phyloP scores from a whole-genome alignment of 2,888 invertebrate species.

The Diaphora mendica region DNA sequence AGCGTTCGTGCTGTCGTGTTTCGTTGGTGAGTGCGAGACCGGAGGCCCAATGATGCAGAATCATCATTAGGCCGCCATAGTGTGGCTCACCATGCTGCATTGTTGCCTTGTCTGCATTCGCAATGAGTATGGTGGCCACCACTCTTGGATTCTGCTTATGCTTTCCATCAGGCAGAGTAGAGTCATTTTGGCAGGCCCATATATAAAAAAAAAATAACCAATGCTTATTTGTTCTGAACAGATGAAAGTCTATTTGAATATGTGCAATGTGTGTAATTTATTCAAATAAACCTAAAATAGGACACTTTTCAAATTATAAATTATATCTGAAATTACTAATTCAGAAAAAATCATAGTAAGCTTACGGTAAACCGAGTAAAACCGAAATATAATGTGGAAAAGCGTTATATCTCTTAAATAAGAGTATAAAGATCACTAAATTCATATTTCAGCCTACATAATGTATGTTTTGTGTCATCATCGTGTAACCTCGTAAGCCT shows the following conservation, averaged over 20 bases:
- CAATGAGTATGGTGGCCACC: no score
- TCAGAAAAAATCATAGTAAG: neutral
- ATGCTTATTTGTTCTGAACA: neutral
- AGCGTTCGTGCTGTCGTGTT: no score
- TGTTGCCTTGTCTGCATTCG: no score
- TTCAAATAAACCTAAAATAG: neutral
- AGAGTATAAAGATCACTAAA: conserved; percentile 4
- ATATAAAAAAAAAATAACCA: no score
- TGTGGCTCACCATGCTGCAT: no score
- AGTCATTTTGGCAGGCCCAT: no score
- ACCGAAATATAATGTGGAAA: neutral
- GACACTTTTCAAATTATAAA: no score
- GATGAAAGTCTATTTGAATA: neutral
- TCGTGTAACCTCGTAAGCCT: conserved; percentile 10
- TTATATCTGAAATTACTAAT: neutral
- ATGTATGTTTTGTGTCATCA: conserved; percentile 7
- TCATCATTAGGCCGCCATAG: no score
- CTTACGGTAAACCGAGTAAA: neutral
- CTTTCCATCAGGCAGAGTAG: no score
- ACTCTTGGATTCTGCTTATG: no score
- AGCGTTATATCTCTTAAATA: neutral
- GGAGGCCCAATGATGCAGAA: no score
- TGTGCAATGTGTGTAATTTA: neutral
- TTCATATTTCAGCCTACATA: neutral
- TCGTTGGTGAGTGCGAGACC: no score